Conservation (phyloP, 2,113 vertebrate genomes). For the Solea solea region DNA sequence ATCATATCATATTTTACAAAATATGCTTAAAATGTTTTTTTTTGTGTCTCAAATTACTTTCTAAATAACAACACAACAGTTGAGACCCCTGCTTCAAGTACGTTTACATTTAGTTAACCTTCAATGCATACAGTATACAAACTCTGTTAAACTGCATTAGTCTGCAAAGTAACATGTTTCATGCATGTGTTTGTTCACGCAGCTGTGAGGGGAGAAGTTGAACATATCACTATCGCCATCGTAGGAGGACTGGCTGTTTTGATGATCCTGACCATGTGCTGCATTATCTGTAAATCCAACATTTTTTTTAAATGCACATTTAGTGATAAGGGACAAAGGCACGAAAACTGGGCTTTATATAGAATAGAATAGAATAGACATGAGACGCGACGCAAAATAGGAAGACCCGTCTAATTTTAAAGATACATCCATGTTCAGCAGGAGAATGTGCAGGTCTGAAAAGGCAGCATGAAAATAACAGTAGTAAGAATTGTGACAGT, state of each 20-base stretch:
- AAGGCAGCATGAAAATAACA: too few species aligned
- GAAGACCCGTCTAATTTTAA: too few species aligned
- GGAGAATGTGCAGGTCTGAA: too few species aligned
- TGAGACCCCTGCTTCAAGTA: neutral
- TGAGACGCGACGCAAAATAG: too few species aligned
- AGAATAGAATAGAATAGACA: neutral
- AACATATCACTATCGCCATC: accelerated
- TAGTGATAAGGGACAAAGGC: neutral
- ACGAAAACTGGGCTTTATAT: neutral
- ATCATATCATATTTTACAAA: neutral
- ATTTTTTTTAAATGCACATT: neutral
- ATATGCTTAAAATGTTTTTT: neutral
- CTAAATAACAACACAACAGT: neutral
- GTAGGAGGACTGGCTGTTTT: constrained; percentile 33
- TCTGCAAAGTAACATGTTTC: neutral
- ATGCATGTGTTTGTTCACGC: constrained; percentile 9
- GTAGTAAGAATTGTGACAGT: too few species aligned
- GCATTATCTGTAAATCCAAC: constrained; percentile 62
- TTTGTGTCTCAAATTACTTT: neutral
- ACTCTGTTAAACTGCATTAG: neutral
- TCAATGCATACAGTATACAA: neutral
- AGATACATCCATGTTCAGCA: too few species aligned
- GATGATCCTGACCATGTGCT: constrained; percentile 47
- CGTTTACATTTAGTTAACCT: neutral
- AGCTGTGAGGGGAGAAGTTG: neutral